phyloP scores from a whole-genome alignment of 1,140 invertebrate genomes.

The Papilio helenus region DNA sequence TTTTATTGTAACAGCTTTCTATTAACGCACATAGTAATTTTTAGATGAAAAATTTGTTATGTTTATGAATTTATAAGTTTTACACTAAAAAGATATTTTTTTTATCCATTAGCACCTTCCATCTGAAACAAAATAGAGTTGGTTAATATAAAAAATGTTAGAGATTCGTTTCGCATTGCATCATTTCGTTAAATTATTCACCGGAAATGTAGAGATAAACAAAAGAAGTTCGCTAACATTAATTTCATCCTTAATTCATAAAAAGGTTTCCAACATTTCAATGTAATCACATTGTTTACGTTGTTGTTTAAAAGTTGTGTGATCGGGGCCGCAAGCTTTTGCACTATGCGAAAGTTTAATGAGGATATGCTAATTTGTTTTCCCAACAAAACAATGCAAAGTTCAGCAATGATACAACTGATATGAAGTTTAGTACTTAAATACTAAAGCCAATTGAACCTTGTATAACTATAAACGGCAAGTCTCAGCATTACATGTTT shows the following conservation, averaged over 20 bases:
- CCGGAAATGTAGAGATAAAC: background rate
- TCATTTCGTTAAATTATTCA: too few species aligned
- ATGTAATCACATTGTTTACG: background rate
- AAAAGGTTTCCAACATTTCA: background rate
- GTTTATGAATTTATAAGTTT: background rate
- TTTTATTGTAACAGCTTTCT: background rate
- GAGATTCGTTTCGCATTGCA: background rate
- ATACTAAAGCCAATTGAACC: background rate
- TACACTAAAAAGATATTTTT: background rate
- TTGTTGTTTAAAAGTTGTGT: background rate
- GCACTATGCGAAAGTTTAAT: constrained; percentile 3
- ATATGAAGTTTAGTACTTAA: background rate
- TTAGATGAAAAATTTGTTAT: background rate
- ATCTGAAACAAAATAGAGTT: constrained; percentile 19
- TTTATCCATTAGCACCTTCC: background rate
- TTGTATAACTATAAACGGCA: background rate
- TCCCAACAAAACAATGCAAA: background rate
- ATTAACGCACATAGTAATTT: background rate
- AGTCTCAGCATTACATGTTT: background rate
- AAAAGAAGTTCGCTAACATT: background rate
- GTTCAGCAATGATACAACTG: background rate
- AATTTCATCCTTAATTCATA: background rate
- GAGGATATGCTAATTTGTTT: constrained; percentile 17
- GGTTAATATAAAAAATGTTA: background rate
- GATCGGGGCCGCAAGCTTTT: background rate